Evolutionary conservation across 2,113 vertebrate genomes (phyloP).

Genomic region (Mobula birostris): DNA sequence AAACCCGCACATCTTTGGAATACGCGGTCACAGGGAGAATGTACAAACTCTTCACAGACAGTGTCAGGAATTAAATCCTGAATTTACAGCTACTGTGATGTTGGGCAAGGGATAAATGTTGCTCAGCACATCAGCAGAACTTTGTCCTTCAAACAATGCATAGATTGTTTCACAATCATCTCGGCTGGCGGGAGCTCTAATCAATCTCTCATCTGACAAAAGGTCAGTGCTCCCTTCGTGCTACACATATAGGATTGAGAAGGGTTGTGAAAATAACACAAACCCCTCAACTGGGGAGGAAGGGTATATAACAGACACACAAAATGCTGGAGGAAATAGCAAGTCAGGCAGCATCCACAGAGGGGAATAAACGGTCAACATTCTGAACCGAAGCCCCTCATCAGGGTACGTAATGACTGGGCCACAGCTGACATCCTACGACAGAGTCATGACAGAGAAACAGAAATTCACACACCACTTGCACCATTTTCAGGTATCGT

Average conservation of each 20-base stretch:
- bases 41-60: too few species aligned
- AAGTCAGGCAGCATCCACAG: too few species aligned
- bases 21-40: too few species aligned
- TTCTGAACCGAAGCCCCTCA: too few species aligned
- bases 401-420: background rate
- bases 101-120: background rate
- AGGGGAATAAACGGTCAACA: too few species aligned
- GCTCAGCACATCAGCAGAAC: background rate
- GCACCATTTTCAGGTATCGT: conserved; percentile 95
- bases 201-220: background rate
- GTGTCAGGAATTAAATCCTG: too few species aligned
- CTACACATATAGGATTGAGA: background rate
- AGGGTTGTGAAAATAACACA: background rate
- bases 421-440: background rate
- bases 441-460: background rate
- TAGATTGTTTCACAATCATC: background rate
- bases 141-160: background rate
- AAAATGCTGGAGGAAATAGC: too few species aligned
- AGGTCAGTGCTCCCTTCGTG: background rate
- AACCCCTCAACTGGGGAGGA: background rate
- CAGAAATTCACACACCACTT: conserved; percentile 74
- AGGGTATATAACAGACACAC: too few species aligned
- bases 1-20: too few species aligned
- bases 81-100: background rate
- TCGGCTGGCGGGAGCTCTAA: too few species aligned